Percentiles rank a stretch among this genome's conserved stretches.
phyloP scores from a whole-genome alignment of 2,888 invertebrate genomes.

The Plagodis dolabraria region DNA sequence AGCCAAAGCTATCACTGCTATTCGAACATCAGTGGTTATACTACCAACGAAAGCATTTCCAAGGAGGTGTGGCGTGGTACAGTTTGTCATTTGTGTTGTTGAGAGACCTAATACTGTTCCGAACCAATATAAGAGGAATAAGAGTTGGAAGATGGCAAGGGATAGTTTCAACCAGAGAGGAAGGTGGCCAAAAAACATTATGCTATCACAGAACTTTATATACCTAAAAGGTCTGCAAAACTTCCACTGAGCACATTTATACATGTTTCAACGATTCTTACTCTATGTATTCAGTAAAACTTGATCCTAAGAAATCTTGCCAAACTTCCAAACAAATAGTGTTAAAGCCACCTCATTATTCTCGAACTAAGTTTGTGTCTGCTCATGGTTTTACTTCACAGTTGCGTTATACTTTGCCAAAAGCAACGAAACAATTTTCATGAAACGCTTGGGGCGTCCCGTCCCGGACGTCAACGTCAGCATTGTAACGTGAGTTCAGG shows the following conservation, averaged over 20 bases:
- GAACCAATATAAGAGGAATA: too few relatives aligned
- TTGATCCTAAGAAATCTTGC: constrained; percentile 10
- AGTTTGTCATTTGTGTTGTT: too few relatives aligned
- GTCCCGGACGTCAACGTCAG: constrained; percentile 13
- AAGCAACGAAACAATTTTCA: constrained; percentile 30
- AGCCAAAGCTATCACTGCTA: too few relatives aligned
- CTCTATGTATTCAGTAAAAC: constrained; percentile 6
- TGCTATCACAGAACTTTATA: not conserved
- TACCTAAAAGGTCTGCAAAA: not conserved
- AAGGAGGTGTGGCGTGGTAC: too few relatives aligned
- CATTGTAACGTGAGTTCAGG: constrained; percentile 2
- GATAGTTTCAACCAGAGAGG: too few relatives aligned
- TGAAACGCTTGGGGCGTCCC: constrained; percentile 19
- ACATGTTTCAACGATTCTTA: constrained; percentile 6
- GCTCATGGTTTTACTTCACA: constrained; percentile 18
- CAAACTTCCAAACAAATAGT: constrained; percentile 19
- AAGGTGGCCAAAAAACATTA: too few relatives aligned
- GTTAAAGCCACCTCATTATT: constrained; percentile 19
- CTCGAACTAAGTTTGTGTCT: constrained; percentile 10
- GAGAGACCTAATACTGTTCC: too few relatives aligned
- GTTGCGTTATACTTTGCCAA: constrained; percentile 16
- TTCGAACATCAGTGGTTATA: too few relatives aligned
- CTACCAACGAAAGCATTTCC: too few relatives aligned
- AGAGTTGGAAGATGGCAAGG: too few relatives aligned
- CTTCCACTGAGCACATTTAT: not conserved